These are phyloP conservation scores for Drosophila paucipuncta DNA, from an alignment of 2,888 invertebrate species.

Conservation along the genomic window DNA sequence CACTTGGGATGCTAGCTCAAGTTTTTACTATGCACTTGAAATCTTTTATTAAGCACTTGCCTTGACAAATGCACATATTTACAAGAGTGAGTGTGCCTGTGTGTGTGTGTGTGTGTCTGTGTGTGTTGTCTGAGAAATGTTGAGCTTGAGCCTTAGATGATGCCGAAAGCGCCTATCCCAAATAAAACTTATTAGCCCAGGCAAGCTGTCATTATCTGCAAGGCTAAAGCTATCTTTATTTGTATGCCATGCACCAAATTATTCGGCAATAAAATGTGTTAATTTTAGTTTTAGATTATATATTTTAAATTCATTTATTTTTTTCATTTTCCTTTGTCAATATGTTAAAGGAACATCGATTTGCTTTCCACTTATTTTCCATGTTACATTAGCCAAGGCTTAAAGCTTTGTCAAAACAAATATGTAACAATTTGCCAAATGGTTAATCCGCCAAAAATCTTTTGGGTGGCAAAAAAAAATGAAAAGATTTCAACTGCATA, in stretches of 20 bases:
- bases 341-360: background rate
- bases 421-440: background rate
- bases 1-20: constrained; percentile 55
- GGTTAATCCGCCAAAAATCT: background rate
- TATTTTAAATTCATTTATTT: background rate
- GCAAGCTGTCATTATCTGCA: constrained; percentile 6
- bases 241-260: background rate
- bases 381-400: background rate
- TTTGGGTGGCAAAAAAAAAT: background rate
- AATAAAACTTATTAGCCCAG: constrained; percentile 18
- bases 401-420: background rate
- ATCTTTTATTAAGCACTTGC: constrained; percentile 57
- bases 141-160: constrained; percentile 2
- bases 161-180: constrained; percentile 1
- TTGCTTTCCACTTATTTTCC: background rate
- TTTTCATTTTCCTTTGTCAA: background rate
- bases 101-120: background rate
- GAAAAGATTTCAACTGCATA: constrained; percentile 6
- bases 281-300: background rate
- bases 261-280: background rate
- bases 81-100: background rate
- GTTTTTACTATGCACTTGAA: constrained; percentile 65
- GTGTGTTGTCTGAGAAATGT: constrained; percentile 1
- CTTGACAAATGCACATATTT: constrained; percentile 21
- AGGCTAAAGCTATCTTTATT: background rate